These are phyloP conservation scores for Imbricaverruca yamaguchii DNA, from an alignment of 2,888 invertebrate genomes.

Conservation along the genomic window DNA sequence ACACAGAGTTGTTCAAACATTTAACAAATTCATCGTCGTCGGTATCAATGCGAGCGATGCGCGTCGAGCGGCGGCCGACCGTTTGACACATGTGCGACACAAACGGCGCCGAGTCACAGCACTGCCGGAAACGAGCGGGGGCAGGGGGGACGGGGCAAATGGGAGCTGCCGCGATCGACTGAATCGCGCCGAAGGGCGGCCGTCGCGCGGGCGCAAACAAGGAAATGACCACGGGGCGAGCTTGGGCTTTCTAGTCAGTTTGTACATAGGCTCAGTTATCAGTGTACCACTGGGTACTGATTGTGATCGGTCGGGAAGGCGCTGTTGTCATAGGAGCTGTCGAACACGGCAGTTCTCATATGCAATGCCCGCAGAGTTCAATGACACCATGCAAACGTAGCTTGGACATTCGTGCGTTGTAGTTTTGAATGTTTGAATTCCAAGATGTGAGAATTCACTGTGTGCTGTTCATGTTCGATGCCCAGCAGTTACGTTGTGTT, in stretches of 20 bases:
- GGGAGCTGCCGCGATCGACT: not conserved
- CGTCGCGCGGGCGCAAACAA: not conserved
- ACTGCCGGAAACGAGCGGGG: not conserved
- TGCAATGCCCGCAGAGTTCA: no score
- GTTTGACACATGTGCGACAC: not conserved
- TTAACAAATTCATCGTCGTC: constrained; percentile 12
- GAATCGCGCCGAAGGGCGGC: not conserved
- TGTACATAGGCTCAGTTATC: not conserved
- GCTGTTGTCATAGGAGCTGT: no score
- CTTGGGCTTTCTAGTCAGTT: constrained; percentile 10
- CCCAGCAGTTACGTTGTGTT: no score
- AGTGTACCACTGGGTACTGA: no score
- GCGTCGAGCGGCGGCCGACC: not conserved
- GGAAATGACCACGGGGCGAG: not conserved
- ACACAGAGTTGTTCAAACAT: constrained; percentile 20
- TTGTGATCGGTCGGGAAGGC: no score
- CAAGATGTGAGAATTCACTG: no score
- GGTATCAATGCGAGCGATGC: not conserved
- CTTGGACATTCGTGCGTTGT: no score
- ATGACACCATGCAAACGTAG: no score
- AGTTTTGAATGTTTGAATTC: no score
- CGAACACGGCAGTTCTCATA: no score
- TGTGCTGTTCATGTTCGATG: no score
- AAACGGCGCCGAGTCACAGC: not conserved
- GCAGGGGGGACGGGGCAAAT: not conserved